A percentile compares a stretch with the other conserved stretches of the same genome.
These are phyloP conservation scores for Campylorhamphus procurvoides DNA, from an alignment of 2,113 vertebrate species.

Conservation along the genomic window DNA sequence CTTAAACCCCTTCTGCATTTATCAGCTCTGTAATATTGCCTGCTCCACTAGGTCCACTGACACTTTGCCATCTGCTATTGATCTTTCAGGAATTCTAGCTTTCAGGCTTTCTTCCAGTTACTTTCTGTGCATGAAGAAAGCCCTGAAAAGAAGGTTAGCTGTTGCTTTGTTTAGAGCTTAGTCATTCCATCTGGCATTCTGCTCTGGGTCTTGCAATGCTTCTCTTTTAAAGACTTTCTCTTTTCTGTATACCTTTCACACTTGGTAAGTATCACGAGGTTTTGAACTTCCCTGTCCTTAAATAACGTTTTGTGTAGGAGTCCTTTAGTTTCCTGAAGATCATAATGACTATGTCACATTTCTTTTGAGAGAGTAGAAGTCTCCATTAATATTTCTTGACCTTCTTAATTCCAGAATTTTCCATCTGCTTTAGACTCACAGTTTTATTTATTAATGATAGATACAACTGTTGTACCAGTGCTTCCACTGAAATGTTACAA, in stretches of 20 bases:
- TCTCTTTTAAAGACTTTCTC: neutral
- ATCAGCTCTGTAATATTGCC: neutral
- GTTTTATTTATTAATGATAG: neutral
- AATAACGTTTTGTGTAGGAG: neutral
- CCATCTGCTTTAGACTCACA: neutral
- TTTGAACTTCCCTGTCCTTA: neutral
- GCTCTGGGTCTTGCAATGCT: neutral
- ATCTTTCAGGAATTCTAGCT: neutral
- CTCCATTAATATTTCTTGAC: neutral
- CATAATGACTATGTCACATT: neutral
- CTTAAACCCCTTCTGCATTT: neutral
- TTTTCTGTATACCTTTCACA: neutral
- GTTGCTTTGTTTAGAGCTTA: neutral
- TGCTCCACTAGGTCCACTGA: neutral
- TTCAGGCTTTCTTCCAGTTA: neutral
- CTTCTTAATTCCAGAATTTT: neutral
- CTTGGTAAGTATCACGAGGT: neutral
- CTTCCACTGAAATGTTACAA: neutral
- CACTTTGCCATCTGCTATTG: neutral
- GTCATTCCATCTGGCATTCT: neutral
- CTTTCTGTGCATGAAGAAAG: neutral
- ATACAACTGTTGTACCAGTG: neutral
- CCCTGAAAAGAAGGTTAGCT: neutral
- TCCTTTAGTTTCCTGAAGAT: neutral
- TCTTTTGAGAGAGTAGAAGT: neutral